Percentiles rank a stretch among this genome's conserved stretches.
Conservation (phyloP, 2,888 invertebrate species). For the Miltochrista miniata region DNA sequence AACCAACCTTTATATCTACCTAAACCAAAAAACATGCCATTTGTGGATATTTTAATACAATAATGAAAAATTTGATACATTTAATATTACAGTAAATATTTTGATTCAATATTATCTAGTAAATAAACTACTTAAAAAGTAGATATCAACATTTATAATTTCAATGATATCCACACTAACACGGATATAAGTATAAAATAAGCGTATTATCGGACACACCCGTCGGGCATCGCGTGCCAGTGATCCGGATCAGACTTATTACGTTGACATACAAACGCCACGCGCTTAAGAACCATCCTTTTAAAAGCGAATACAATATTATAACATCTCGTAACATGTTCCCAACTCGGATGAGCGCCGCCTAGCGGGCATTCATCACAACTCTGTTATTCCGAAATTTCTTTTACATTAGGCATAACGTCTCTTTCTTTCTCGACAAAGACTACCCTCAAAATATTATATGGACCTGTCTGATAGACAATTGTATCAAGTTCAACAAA, state of each 20-base stretch:
- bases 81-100: conserved; percentile 47
- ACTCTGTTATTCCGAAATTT: conserved; percentile 7
- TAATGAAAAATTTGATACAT: conserved; percentile 53
- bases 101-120: conserved; percentile 54
- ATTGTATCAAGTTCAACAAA: no score
- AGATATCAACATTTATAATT: conserved; percentile 72
- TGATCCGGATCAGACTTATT: conserved; percentile 79
- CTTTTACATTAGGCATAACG: not conserved
- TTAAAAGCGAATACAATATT: conserved; percentile 11
- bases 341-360: conserved; percentile 22
- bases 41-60: conserved; percentile 38
- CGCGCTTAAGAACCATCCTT: conserved; percentile 12
- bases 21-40: conserved; percentile 29
- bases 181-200: conserved; percentile 80
- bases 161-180: conserved; percentile 71
- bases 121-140: conserved; percentile 71
- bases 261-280: conserved; percentile 55
- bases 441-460: not conserved
- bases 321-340: conserved; percentile 10
- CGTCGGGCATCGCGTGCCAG: conserved; percentile 64
- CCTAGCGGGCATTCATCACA: conserved; percentile 8
- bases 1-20: no score
- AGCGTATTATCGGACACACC: conserved; percentile 80
- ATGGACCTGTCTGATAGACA: not conserved
- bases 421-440: not conserved